Base-by-base conservation (phyloP, 2,797 vertebrate genomes). In the Thunnus albacares region DNA sequence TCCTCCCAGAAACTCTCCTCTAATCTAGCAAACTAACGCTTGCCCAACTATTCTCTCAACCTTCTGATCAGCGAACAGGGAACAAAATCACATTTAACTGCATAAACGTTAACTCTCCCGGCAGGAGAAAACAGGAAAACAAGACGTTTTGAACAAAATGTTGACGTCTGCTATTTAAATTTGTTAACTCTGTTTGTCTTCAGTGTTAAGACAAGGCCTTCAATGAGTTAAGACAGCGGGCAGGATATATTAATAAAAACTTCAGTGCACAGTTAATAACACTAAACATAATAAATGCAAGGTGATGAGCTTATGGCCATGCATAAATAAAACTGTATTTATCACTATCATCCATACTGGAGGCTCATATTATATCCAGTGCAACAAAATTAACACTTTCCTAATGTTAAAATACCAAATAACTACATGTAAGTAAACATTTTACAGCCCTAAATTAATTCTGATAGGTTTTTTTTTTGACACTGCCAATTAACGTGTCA, bases 1-100 rank as follows among this genome's bases (percentile, higher is more conserved):
- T 75, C 66, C 75, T 61, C 35, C 22, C 30, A 63, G 13, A 71
- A 80, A 68, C n/a, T 71, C 22, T 64, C 59, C 68, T 70, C 59
- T 83, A 49, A 76, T 83, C 60, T 47, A 30, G 38, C 58, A 72
- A 78, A 71, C 52, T 20, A 9, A 28, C 17, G 71, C 52, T 38
- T 5, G 15, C n/a, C 47, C 14, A 8, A 11, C 12, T 11, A 17
- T 49, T 68, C 26, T 17, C 28, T 47, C 45, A 45, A 12, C n/a
- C 64, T 24, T 79, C 38, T 72, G 58, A 73, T 80, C 68, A 65
- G 38, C 0, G 0, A 58, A 52, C 2, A 14, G 22, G 74, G 13
- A 49, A 53, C 3, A 61, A 70, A 74, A 66, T 45, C n/a, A 45
- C 35, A 43, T 12, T 15, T n/a, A 49, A 43, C 41, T n/a, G 47